Evolutionary conservation across 1,140 invertebrate genomes (phyloP).

Genomic region (Teleogryllus occipitalis): DNA sequence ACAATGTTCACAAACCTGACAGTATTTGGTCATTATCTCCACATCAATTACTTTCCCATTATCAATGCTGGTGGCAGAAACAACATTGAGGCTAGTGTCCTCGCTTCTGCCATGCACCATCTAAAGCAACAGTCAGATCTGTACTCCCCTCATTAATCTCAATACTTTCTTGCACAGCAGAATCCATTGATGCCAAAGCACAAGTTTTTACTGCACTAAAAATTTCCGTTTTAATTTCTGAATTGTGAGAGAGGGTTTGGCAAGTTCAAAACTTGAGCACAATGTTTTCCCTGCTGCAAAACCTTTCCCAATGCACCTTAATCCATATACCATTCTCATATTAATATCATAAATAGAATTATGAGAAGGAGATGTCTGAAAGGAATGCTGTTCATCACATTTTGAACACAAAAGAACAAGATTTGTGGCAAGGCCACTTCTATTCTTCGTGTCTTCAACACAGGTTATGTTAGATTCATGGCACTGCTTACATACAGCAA

Average conservation of each 20-base stretch:
- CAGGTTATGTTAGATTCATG: neutral
- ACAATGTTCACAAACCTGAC: constrained; percentile 4
- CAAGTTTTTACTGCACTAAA: neutral
- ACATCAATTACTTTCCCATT: constrained; percentile 20
- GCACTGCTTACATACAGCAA: neutral
- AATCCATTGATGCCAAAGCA: neutral
- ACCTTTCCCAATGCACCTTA: neutral
- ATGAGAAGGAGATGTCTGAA: too few relatives aligned
- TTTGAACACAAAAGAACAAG: neutral
- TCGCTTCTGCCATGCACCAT: too few relatives aligned
- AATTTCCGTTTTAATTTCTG: neutral
- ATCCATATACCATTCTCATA: neutral
- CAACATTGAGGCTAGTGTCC: too few relatives aligned
- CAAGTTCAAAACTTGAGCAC: too few relatives aligned
- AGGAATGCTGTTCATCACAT: too few relatives aligned
- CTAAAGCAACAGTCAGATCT: too few relatives aligned
- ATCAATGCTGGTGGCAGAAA: constrained; percentile 14
- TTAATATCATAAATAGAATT: too few relatives aligned
- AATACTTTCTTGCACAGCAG: neutral
- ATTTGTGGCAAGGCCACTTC: neutral
- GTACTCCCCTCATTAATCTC: neutral
- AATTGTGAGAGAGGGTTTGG: neutral
- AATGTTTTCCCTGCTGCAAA: neutral
- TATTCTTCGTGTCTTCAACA: neutral
- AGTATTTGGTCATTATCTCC: constrained; percentile 19